Percentiles rank a stretch among this genome's conserved stretches.
Evolutionary conservation across 2,113 vertebrate species (phyloP).

Genomic region (Anseranas semipalmata): DNA sequence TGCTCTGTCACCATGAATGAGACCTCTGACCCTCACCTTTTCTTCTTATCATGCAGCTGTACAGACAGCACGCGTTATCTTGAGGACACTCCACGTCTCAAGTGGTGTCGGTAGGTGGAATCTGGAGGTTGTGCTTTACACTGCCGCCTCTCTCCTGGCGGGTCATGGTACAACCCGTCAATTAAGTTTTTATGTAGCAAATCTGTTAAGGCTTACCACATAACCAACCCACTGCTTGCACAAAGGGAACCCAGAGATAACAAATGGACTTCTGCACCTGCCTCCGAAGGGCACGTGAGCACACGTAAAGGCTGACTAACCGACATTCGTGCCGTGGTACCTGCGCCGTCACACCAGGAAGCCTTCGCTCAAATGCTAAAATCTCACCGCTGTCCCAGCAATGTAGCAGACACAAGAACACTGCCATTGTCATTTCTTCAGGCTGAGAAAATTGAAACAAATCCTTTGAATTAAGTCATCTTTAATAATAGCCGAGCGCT

Average conservation of each 20-base stretch:
- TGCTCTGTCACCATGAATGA: not conserved
- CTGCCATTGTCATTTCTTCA: not conserved
- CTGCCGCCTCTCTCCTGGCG: accelerated
- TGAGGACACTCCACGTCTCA: not conserved
- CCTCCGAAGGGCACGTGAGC: not conserved
- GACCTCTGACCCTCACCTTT: not conserved
- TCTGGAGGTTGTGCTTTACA: not conserved
- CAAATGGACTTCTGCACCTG: not conserved
- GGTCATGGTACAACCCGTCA: not conserved
- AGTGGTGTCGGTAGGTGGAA: not conserved
- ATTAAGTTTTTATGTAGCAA: not conserved
- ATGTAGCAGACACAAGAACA: not conserved
- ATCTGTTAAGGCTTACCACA: not conserved
- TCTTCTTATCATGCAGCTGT: not conserved
- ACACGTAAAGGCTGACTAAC: not conserved
- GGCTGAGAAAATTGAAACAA: not conserved
- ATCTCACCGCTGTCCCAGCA: not conserved
- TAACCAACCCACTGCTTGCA: not conserved
- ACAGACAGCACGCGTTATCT: not conserved
- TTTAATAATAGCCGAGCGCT: not conserved
- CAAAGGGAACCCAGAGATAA: not conserved
- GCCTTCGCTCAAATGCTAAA: not conserved
- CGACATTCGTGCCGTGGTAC: not conserved
- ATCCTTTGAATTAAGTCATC: not conserved
- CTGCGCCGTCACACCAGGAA: not conserved